These are phyloP conservation scores for Nerophis lumbriciformis DNA, from an alignment of 2,113 vertebrate species.

Conservation along the genomic window DNA sequence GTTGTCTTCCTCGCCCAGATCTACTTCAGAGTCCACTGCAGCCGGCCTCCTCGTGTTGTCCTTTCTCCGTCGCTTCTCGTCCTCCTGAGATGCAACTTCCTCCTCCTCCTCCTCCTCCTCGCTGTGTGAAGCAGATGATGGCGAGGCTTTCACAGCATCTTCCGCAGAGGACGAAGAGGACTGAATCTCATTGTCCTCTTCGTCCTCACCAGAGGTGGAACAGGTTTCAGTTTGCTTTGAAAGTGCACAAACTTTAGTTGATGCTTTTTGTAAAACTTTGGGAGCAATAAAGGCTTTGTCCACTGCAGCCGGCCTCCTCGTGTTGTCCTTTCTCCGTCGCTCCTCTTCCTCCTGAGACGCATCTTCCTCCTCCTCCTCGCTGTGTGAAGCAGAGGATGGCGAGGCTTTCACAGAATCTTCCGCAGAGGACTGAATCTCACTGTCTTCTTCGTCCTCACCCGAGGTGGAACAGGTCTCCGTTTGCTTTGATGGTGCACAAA, in stretches of 20 bases:
- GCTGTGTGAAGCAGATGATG: conserved; percentile 5
- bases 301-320: conserved; percentile 83
- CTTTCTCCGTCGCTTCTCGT: conserved; percentile 69
- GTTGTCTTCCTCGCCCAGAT: not conserved
- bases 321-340: conserved; percentile 79
- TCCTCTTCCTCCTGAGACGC: conserved; percentile 47
- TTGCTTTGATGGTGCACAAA: not conserved
- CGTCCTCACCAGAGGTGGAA: conserved; percentile 19
- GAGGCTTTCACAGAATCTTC: not conserved
- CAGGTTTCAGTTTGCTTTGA: not conserved
- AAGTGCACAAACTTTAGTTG: not conserved
- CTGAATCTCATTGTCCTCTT: not conserved
- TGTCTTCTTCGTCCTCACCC: conserved; percentile 12
- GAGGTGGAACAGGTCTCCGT: conserved; percentile 10
- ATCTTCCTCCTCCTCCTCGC: conserved; percentile 17
- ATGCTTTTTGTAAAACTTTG: not conserved
- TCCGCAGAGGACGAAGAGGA: conserved; percentile 2
- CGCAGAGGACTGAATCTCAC: not conserved
- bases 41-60: conserved; percentile 85
- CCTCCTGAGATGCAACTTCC: conserved; percentile 25
- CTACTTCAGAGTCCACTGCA: conserved; percentile 59
- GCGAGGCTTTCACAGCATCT: not conserved
- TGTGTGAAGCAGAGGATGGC: conserved; percentile 5
- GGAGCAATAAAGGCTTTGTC: not conserved
- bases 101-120: conserved; percentile 22